A percentile compares a stretch with the other conserved stretches of the same genome.
These are phyloP conservation scores for Diadegma fenestrale DNA, from an alignment of 2,888 invertebrate species.

Conservation along the genomic window DNA sequence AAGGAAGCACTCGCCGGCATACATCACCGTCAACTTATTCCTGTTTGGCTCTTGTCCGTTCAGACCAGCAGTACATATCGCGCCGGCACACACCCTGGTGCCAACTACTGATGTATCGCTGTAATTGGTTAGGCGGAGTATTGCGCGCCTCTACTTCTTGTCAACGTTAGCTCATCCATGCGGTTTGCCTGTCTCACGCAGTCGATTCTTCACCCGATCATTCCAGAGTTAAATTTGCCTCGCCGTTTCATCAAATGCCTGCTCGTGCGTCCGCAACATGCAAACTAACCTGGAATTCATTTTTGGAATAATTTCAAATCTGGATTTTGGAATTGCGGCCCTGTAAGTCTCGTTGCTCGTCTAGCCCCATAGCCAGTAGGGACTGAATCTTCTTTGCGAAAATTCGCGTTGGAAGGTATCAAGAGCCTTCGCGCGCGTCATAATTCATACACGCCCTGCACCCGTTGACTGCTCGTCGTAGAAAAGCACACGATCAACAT, in stretches of 20 bases:
- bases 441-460: constrained; percentile 75
- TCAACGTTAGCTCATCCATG: neutral
- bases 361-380: neutral
- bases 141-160: constrained; percentile 41
- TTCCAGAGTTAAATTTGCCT: neutral
- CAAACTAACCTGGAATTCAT: neutral
- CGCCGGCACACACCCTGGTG: constrained; percentile 67
- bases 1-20: constrained; percentile 71
- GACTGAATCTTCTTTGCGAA: neutral
- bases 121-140: constrained; percentile 82
- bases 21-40: constrained; percentile 83
- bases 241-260: neutral
- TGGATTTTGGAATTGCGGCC: no score
- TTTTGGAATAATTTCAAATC: neutral
- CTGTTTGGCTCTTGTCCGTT: constrained; percentile 69
- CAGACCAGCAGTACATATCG: constrained; percentile 38
- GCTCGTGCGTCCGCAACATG: neutral
- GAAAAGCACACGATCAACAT: constrained; percentile 36
- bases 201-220: neutral
- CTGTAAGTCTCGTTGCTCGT: neutral
- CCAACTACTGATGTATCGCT: constrained; percentile 79
- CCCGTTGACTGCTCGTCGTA: constrained; percentile 58
- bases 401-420: constrained; percentile 31
- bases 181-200: neutral
- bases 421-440: constrained; percentile 49